A percentile compares a stretch with the other conserved stretches of the same genome.
Conservation (phyloP, 2,113 vertebrate genomes). For the Pyxicephalus adspersus region DNA sequence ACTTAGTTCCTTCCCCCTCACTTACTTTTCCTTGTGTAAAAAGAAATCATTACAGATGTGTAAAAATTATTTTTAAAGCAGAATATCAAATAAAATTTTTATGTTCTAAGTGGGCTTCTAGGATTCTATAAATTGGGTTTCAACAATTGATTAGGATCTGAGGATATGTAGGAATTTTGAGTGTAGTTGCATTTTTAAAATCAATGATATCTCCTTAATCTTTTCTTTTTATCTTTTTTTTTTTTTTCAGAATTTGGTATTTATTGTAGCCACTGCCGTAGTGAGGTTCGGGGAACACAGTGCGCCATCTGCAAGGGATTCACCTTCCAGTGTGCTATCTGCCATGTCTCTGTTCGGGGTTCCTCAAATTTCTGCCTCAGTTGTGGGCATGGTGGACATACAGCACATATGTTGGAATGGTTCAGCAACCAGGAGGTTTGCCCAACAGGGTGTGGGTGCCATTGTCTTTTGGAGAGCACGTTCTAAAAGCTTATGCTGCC, state of each 20-base stretch:
- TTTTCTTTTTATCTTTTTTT: background rate
- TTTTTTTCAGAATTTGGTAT: constrained; percentile 87
- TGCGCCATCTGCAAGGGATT: constrained; percentile 93
- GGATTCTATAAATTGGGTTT: too few species aligned
- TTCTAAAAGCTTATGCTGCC: constrained; percentile 74
- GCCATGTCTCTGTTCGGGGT: constrained; percentile 92
- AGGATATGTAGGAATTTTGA: too few species aligned
- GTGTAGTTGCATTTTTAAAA: too few species aligned
- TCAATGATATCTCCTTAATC: too few species aligned
- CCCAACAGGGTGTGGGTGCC: constrained; percentile 94
- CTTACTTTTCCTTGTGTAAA: too few species aligned
- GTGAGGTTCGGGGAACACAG: constrained; percentile 89
- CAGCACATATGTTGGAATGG: constrained; percentile 98
- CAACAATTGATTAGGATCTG: too few species aligned
- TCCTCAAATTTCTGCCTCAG: constrained; percentile 97
- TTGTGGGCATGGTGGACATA: constrained; percentile 95
- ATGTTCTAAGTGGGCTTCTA: too few species aligned
- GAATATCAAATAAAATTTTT: too few species aligned
- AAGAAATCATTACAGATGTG: too few species aligned
- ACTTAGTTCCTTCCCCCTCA: too few species aligned
- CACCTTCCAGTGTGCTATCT: constrained; percentile 96
- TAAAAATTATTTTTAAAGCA: too few species aligned
- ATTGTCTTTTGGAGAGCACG: constrained; percentile 91
- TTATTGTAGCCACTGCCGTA: constrained; percentile 96
- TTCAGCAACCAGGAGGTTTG: constrained; percentile 94